Evolutionary conservation across 2,888 invertebrate genomes (phyloP).

Genomic region (Ochropleura plecta): DNA sequence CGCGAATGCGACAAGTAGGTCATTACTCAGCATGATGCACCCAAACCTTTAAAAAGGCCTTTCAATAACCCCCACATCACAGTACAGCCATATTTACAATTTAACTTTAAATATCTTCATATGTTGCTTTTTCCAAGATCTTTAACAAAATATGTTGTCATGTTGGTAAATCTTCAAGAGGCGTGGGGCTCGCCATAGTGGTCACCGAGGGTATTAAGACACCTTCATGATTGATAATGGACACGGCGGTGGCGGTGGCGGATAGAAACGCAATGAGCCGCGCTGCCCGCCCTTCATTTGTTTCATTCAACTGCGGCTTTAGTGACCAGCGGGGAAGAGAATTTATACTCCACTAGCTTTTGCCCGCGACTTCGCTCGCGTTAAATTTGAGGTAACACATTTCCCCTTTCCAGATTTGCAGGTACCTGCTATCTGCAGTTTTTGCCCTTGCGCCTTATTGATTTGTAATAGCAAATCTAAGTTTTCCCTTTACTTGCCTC

Average conservation of each 20-base stretch:
- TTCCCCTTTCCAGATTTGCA: no score
- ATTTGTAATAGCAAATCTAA: no score
- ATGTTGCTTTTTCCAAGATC: neutral
- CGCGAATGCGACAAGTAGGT: no score
- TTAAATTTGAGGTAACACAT: no score
- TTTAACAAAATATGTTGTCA: slow-evolving; percentile 1
- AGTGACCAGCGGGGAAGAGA: slow-evolving; percentile 5
- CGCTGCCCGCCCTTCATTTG: slow-evolving; percentile 57
- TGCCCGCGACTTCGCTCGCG: no score
- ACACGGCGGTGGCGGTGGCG: slow-evolving; percentile 44
- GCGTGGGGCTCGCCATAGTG: slow-evolving; percentile 26
- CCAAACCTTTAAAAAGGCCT: neutral
- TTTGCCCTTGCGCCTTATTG: no score
- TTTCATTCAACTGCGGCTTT: slow-evolving; percentile 25
- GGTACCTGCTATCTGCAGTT: no score
- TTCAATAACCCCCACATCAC: neutral
- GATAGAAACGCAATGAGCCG: slow-evolving; percentile 65
- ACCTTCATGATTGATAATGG: slow-evolving; percentile 60
- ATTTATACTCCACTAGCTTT: no score
- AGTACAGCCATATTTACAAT: neutral
- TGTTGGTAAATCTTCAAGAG: slow-evolving; percentile 37
- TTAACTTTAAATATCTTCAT: neutral
- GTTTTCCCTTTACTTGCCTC: no score
- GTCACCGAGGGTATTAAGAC: slow-evolving; percentile 40
- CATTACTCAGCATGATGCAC: no score